Percentiles rank a stretch among this genome's conserved stretches.
Conservation (phyloP, 2,888 invertebrate genomes). For the Baccha elongata region DNA sequence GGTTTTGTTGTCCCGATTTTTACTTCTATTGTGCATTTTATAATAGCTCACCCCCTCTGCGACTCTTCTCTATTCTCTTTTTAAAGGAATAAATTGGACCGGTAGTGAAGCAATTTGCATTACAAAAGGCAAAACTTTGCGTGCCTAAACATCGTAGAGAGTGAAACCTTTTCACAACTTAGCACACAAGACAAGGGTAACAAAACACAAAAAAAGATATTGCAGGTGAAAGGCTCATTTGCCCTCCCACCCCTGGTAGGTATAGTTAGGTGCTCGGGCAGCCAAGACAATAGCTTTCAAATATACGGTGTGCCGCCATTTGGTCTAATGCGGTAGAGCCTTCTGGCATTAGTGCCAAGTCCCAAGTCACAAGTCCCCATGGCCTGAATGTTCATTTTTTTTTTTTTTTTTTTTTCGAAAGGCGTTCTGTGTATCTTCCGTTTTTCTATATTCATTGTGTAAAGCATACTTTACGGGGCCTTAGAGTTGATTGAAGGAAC, state of each 20-base stretch:
- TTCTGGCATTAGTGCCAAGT: constrained; percentile 19
- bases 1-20: constrained; percentile 48
- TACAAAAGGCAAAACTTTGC: constrained; percentile 72
- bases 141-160: constrained; percentile 73
- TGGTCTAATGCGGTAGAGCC: constrained; percentile 49
- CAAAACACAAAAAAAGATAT: constrained; percentile 28
- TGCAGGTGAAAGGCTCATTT: constrained; percentile 40
- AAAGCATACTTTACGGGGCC: constrained; percentile 15
- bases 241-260: not conserved
- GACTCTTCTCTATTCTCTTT: constrained; percentile 10
- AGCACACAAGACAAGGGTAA: constrained; percentile 50
- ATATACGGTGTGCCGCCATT: constrained; percentile 54
- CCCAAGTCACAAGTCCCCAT: constrained; percentile 23
- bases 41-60: constrained; percentile 41
- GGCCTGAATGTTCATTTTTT: constrained; percentile 65
- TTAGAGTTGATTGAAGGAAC: constrained; percentile 63
- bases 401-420: constrained; percentile 8
- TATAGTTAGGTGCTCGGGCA: not conserved
- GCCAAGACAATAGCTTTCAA: constrained; percentile 64
- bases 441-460: constrained; percentile 22
- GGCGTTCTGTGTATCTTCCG: constrained; percentile 63
- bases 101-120: constrained; percentile 73
- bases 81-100: constrained; percentile 67
- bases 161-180: constrained; percentile 73
- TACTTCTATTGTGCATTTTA: constrained; percentile 54